Conservation (phyloP, 1,140 invertebrate genomes). For the Belonocnema kinseyi region DNA sequence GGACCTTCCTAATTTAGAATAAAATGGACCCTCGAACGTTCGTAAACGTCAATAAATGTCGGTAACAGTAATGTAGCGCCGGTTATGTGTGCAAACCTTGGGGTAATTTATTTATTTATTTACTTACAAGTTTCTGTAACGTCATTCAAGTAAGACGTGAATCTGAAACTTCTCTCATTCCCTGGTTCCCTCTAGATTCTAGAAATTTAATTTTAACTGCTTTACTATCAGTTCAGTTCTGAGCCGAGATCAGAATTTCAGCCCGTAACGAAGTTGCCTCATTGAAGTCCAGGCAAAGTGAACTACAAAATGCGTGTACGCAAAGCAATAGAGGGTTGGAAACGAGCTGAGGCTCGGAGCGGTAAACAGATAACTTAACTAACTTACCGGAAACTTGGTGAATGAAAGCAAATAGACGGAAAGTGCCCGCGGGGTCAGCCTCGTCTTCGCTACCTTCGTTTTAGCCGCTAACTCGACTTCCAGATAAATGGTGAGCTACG, state of each 20-base stretch:
- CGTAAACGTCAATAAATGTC: too few species aligned
- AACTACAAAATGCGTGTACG: conserved; percentile 38
- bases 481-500: conserved; percentile 33
- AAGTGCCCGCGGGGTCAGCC: conserved; percentile 59
- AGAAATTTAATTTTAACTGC: conserved; percentile 13
- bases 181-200: not conserved
- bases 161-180: not conserved
- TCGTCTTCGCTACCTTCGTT: conserved; percentile 36
- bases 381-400: conserved; percentile 61
- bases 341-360: conserved; percentile 35
- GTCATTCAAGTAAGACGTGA: not conserved
- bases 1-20: too few species aligned
- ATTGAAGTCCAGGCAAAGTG: conserved; percentile 18
- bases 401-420: conserved; percentile 64
- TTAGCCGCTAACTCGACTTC: conserved; percentile 45
- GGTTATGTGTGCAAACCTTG: too few species aligned
- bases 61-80: too few species aligned
- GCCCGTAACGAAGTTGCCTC: not conserved
- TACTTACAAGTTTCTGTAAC: not conserved
- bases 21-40: too few species aligned
- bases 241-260: conserved; percentile 16
- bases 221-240: conserved; percentile 5
- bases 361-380: conserved; percentile 47
- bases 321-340: conserved; percentile 38
- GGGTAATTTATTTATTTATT: too few species aligned